These are phyloP conservation scores for Drosophila saltans DNA, from an alignment of 1,140 invertebrate genomes.

Conservation along the genomic window DNA sequence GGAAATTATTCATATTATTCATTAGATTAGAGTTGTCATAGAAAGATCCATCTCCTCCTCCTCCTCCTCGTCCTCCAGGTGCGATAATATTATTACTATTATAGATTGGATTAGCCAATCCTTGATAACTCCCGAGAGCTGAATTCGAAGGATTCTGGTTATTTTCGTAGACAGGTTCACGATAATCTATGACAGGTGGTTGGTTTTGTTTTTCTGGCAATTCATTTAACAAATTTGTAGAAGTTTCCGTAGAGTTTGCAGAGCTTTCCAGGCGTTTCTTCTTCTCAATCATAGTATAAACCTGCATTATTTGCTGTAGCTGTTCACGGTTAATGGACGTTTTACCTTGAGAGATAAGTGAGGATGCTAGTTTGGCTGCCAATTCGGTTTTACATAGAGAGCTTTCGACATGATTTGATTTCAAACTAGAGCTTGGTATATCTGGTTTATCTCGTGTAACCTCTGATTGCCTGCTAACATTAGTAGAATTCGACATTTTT, in stretches of 20 bases:
- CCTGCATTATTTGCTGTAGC: constrained; percentile 68
- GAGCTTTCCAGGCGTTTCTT: constrained; percentile 50
- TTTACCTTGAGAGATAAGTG: constrained; percentile 72
- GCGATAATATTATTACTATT: constrained; percentile 23
- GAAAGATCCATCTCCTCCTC: not conserved
- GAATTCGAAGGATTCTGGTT: not conserved
- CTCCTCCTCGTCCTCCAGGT: not conserved
- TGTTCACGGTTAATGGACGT: constrained; percentile 66
- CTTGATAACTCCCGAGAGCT: not conserved
- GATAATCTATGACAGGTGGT: not conserved
- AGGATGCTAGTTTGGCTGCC: constrained; percentile 63
- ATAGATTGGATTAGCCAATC: constrained; percentile 1
- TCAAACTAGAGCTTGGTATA: not conserved
- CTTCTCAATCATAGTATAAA: constrained; percentile 64
- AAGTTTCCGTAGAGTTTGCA: not conserved
- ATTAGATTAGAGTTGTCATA: constrained; percentile 21
- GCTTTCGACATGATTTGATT: constrained; percentile 15
- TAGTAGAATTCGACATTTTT: too few relatives aligned
- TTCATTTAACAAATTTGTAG: not conserved
- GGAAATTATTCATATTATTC: constrained; percentile 29
- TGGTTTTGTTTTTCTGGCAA: not conserved
- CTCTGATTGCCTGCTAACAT: not conserved
- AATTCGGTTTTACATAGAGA: constrained; percentile 60
- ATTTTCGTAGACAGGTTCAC: not conserved
- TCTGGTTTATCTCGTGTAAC: constrained; percentile 5